Evolutionary conservation across 2,113 vertebrate species (phyloP).

Genomic region (Coreoperca whiteheadi): DNA sequence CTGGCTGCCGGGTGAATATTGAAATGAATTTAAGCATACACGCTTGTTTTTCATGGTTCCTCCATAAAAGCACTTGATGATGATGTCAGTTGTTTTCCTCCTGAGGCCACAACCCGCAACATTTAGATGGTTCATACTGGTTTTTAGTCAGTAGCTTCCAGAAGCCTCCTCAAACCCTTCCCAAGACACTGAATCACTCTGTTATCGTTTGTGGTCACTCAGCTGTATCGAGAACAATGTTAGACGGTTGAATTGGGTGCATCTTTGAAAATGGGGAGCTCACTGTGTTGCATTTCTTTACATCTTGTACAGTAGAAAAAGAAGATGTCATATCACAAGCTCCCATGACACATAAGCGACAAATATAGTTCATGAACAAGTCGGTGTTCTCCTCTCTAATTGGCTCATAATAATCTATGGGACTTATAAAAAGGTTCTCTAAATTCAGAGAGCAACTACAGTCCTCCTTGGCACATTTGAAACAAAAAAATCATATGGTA

Average conservation of each 20-base stretch:
- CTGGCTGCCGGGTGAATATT: not conserved
- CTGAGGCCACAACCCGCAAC: conserved; percentile 45
- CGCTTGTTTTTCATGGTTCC: not conserved
- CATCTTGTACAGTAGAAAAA: conserved; percentile 24
- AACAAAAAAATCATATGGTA: not conserved
- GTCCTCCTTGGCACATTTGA: conserved; percentile 39
- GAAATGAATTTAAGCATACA: not conserved
- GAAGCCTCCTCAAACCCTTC: conserved; percentile 40
- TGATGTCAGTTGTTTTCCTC: conserved; percentile 71
- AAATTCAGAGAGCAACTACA: conserved; percentile 31
- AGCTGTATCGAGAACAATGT: conserved; percentile 49
- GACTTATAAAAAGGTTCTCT: conserved; percentile 65
- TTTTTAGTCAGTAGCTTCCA: conserved; percentile 41
- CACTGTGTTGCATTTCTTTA: conserved; percentile 32
- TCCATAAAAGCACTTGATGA: conserved; percentile 19
- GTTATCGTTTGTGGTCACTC: conserved; percentile 65
- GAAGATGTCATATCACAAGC: conserved; percentile 44
- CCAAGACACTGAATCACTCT: conserved; percentile 56
- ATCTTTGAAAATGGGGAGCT: conserved; percentile 10
- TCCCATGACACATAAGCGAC: conserved; percentile 66
- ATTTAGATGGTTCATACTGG: conserved; percentile 33
- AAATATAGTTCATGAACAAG: conserved; percentile 53
- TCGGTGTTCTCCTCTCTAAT: conserved; percentile 64
- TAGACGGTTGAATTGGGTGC: not conserved
- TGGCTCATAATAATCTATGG: conserved; percentile 69